Evolutionary conservation across 2,888 invertebrate genomes (phyloP), one percentile per base, ranked within the genome.

Genomic region (Erebia aethiops): DNA sequence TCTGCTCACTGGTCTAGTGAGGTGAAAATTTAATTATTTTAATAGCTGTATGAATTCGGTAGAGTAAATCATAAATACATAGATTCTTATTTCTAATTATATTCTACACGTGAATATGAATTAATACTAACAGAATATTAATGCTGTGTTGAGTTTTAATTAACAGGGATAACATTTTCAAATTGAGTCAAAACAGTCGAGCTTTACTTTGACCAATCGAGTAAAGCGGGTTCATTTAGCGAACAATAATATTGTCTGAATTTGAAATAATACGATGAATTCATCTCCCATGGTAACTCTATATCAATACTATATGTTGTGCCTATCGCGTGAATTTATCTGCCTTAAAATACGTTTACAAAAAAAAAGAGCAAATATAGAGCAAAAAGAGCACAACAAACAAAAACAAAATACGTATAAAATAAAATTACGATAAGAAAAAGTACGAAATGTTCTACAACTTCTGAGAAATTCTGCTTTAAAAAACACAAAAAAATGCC

Each of bases 221-320:
- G 72, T 52, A 52, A 72, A 77, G 82, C 82, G 56, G 63, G 41
- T 67, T 70, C 68, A 65, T 69, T 58, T 70, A 51, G 64, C 61
- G 16, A 68, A 74, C 70, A 74, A 72, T 74, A 74, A 74, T 58
- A 70, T 68, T 60, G 69, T 66, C 51, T 18, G 70, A 67, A 58
- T 58, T 67, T 66, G 71, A 72, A 69, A 74, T 74, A 72, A 72
- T 70, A 73, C 58, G 51, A 14, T 51, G 64, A 68, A 51, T 76
- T 70, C n/a, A 66, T 70, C 68, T 72, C 64, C 62, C 71, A 21
- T 46, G 18, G 87, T 87, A 87, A 90, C 91, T n/a, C 90, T 41
- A 60, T 60, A 35, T n/a, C n/a, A 60, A 8, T 60, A 60, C 35
- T 35, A 56, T 7, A 26, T 5, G 7, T 8, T 14, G 14, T 35